Base-by-base conservation (phyloP, 2,113 vertebrate species). In the Scolopax mira region DNA sequence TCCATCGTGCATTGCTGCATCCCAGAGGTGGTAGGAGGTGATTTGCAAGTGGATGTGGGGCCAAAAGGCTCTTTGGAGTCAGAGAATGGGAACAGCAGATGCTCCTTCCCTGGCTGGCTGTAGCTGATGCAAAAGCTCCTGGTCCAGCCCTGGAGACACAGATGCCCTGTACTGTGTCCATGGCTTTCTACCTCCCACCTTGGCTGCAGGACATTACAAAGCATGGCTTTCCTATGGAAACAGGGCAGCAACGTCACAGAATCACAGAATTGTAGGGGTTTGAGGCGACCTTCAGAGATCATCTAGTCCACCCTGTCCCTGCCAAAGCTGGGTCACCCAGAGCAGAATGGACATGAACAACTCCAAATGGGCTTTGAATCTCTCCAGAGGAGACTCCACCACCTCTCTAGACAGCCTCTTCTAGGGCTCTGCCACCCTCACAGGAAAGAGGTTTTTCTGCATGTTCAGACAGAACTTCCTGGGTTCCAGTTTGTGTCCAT, bases 141-240 rank as follows among this genome's bases (percentile, higher is more conserved):
- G 27, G 17, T 27, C 10, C 27, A 31, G 35, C 54, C 39, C 21
- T 4, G 6, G 72, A 41, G 65, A 17, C 5, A 4, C 1, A 3
- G 52, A 28, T 39, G 42, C 25, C 13, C 44, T 72, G n/a, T 0
- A 12, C 58, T 3, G 2, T 33, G 23, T n/a, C 54, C 1, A 1
- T 64, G 49, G 39, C 58, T 54, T 57, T 72, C 7, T 11, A 72
- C 33, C 19, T 44, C 10, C 44, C 22, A 3, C n/a, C 58, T 48
- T 52, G 41, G 25, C 66, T 61, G n/a, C 22, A 18, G 52, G 25
- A 60, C 1, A 2, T 46, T 58, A 52, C 39, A 21, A 52, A 23
- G 28, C 35, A 39, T 46, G 71, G 65, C 58, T 84, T 83, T 60
- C 52, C 30, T 42, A 10, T 13, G 35, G 37, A 71, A 54, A 35